These are phyloP conservation scores for Luidia sarsii DNA, from an alignment of 53 echinoderm and acorn worm species.

Conservation along the genomic window DNA sequence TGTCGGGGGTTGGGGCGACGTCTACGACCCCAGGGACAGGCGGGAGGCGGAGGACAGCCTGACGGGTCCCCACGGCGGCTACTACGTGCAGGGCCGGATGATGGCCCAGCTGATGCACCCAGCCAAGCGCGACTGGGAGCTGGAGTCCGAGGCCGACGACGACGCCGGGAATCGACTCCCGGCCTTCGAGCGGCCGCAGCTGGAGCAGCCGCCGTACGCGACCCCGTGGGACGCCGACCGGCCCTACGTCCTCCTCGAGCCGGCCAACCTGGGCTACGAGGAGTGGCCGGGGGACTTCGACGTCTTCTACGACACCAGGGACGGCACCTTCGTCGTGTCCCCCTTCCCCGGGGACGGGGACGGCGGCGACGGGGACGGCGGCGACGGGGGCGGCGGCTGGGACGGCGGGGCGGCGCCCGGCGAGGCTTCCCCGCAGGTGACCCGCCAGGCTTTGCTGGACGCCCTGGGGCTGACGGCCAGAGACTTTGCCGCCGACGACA, in stretches of 20 bases:
- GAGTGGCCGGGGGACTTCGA: conserved; percentile 49
- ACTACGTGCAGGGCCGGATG: conserved; percentile 53
- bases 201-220: not conserved
- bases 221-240: not conserved
- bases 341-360: conserved; percentile 4
- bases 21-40: conserved; percentile 26
- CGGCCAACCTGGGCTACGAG: conserved; percentile 39
- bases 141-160: not conserved
- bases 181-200: too few relatives aligned
- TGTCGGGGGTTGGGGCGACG: conserved; percentile 39
- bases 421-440: conserved; percentile 20
- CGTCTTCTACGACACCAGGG: conserved; percentile 37
- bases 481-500: not conserved
- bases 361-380: too few relatives aligned
- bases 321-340: conserved; percentile 34
- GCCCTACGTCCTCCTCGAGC: conserved; percentile 32
- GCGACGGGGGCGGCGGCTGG: too few relatives aligned
- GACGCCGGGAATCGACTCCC: not conserved
- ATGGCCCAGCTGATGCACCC: conserved; percentile 28
- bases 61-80: conserved; percentile 21
- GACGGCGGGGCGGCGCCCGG: too few relatives aligned
- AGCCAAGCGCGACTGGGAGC: conserved; percentile 16
- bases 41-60: conserved; percentile 38
- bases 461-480: conserved; percentile 1
- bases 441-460: conserved; percentile 37